Base-by-base conservation (phyloP, 2,888 invertebrate species). In the Chironomus tentans region DNA sequence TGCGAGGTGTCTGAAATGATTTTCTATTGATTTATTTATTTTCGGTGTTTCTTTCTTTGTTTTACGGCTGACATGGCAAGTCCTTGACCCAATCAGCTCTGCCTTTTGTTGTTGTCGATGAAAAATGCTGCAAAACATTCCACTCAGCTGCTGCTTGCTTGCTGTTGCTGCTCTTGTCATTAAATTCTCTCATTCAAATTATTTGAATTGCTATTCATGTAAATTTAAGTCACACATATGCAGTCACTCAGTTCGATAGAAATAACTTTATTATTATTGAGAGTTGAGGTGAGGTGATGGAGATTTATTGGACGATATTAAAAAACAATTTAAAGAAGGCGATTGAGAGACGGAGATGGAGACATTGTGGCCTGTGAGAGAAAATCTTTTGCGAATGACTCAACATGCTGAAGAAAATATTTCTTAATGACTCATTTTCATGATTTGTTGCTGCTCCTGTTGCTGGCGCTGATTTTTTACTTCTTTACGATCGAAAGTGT, bases 281-380 rank as follows among this genome's bases (percentile, higher is more conserved):
- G 56, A n/a, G 56, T 6, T 56, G 4, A 18, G 18, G 15, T 62
- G 18, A 21, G 15, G 21, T 62, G 62, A 18, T 62, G 21, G 62
- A 62, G 62, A 62, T 62, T 62, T 62, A 62, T 62, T 18, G 62
- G 62, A 62, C 62, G 62, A 62, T 62, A 62, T 62, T 62, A 62
- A 62, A 62, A 62, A 21, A 22, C 62, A 62, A 62, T 62, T 50
- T 50, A 50, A 50, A 50, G 62, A 62, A 62, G 22, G 22, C 18
- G 62, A 50, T n/a, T n/a, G 13, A 15, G 15, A 50, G 50, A 38
- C 38, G 10, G 62, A n/a, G 15, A 50, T 50, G n/a, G 15, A 50
- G 50, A 10, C 28, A 28, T 38, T 38, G 38, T 38, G 38, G 38
- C 38, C 10, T 38, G 38, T 18, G 12, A 56, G n/a, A 15, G 56